Percentiles rank a stretch among this genome's conserved stretches.
phyloP scores from a whole-genome alignment of 2,888 invertebrate species.

The Lepidochitona cinerea region DNA sequence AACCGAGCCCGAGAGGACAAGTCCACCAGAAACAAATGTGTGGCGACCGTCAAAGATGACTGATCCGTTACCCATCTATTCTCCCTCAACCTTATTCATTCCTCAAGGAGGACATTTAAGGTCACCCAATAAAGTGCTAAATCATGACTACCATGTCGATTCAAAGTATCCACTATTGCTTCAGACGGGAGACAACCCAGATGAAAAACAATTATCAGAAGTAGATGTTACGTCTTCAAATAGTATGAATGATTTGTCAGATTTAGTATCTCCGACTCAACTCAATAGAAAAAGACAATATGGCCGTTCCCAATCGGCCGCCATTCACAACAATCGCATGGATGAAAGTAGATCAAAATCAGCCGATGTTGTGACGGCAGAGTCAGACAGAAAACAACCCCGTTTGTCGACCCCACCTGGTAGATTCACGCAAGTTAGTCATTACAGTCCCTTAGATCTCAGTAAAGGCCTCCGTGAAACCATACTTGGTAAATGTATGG shows the following conservation, averaged over 20 bases:
- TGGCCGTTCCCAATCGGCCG: not conserved
- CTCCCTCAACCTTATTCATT: not conserved
- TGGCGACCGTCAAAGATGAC: slow-evolving; percentile 4
- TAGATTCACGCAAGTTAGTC: not conserved
- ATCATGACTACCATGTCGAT: not conserved
- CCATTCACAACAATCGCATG: not conserved
- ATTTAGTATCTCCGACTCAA: no score
- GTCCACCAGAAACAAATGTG: not conserved
- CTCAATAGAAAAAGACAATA: not conserved
- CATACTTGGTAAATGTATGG: not conserved
- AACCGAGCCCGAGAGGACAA: not conserved
- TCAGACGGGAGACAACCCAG: not conserved
- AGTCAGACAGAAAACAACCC: not conserved
- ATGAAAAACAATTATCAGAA: not conserved
- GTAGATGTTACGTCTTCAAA: not conserved
- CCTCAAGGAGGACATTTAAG: not conserved
- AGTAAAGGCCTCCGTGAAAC: not conserved
- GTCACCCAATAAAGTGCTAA: not conserved
- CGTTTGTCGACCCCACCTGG: not conserved
- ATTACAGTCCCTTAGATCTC: not conserved
- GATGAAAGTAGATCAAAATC: not conserved
- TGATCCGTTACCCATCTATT: slow-evolving; percentile 10
- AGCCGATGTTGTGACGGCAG: not conserved
- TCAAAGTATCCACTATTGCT: not conserved
- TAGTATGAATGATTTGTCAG: no score